phyloP scores from a whole-genome alignment of 2,113 vertebrate genomes.

The Hemichromis elongatus region DNA sequence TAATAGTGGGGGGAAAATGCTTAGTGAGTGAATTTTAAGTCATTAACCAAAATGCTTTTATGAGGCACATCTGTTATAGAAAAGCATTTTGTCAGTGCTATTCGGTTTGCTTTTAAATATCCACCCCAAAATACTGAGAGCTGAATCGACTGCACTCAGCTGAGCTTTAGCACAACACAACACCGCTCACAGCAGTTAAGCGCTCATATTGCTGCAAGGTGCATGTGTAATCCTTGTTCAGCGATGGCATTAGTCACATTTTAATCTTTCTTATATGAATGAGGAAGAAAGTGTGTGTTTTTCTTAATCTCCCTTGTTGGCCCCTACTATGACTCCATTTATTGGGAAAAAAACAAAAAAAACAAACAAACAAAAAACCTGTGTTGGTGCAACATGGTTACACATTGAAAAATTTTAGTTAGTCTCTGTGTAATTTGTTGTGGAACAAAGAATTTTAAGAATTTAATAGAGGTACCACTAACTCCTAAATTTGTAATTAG shows the following conservation, averaged over 20 bases:
- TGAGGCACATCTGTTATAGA: neutral
- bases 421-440: neutral
- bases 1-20: neutral
- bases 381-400: neutral
- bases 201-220: conserved; percentile 34
- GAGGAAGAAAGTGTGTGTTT: neutral
- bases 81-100: neutral
- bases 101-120: neutral
- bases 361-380: too few relatives aligned
- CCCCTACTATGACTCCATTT: neutral
- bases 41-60: neutral
- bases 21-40: neutral
- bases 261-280: conserved; percentile 32
- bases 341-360: neutral
- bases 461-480: neutral
- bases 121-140: neutral
- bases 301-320: conserved; percentile 5
- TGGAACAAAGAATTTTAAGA: neutral
- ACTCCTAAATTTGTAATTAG: neutral
- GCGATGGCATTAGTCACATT: conserved; percentile 17
- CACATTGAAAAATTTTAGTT: neutral
- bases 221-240: conserved; percentile 44
- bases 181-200: conserved; percentile 19
- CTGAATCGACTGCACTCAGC: conserved; percentile 19
- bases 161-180: neutral